Percentiles rank a stretch among this genome's conserved stretches.
Conservation (phyloP, 2,797 vertebrate species). For the Morus bassanus region DNA sequence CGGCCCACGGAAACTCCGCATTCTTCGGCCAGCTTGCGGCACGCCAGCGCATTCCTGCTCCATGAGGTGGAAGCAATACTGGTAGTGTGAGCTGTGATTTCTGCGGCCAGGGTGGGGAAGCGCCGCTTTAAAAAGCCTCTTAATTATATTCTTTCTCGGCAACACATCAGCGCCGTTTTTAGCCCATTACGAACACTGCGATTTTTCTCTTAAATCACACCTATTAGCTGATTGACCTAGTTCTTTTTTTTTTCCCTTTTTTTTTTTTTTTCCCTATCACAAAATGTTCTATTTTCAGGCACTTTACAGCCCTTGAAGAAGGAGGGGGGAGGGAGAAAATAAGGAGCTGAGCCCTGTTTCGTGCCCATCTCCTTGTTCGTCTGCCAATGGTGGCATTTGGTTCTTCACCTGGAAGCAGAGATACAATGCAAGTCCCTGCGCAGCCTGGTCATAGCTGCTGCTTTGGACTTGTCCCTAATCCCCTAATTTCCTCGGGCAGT, state of each 20-base stretch:
- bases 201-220: slow-evolving; percentile 73
- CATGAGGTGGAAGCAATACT: slow-evolving; percentile 85
- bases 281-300: slow-evolving; percentile 73
- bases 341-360: background rate
- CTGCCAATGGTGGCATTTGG: rapidly evolving
- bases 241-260: slow-evolving; percentile 24
- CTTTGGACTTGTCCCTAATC: background rate
- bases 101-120: slow-evolving; percentile 65
- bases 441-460: background rate
- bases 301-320: background rate
- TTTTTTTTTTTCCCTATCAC: background rate
- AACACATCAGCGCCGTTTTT: slow-evolving; percentile 73
- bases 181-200: slow-evolving; percentile 69
- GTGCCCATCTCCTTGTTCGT: background rate
- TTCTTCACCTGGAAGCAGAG: background rate
- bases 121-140: slow-evolving; percentile 75
- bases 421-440: rapidly evolving
- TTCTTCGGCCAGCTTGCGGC: slow-evolving; percentile 87
- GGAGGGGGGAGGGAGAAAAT: background rate
- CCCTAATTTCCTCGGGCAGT: background rate
- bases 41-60: slow-evolving; percentile 90
- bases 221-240: slow-evolving; percentile 76
- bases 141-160: slow-evolving; percentile 77
- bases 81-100: slow-evolving; percentile 64
- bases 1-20: slow-evolving; percentile 85